Evolutionary conservation across 1,140 invertebrate genomes (phyloP), one percentile per base, ranked within the genome.

Genomic region (Thalassaphorura encarpata): DNA sequence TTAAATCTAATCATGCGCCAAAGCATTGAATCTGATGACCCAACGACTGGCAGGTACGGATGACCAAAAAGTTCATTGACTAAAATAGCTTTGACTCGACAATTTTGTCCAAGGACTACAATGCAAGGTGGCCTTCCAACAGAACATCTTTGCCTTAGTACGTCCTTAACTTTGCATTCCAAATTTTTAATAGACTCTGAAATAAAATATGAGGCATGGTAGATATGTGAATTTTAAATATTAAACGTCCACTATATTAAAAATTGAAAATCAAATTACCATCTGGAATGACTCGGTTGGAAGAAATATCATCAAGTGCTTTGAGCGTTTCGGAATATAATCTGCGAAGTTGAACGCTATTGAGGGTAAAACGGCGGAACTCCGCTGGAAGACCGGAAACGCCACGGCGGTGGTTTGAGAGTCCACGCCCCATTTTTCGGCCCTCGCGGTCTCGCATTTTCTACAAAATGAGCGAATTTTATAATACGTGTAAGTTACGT

Each of bases 1-100:
- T 77, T 77, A 58, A 89, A 78, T 60, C 81, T 77, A 61, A 88
- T 79, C 80, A 82, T 83, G 69, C 84, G 71, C 76, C 83, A 85
- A 41, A 69, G 67, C 39, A 66, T 58, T 8, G 56, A 36, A 19
- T 67, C 54, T 5, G 45, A 28, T 15, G 69, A 72, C 33, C 77
- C 75, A 36, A 68, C 64, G 11, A 75, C 52, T 1, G 85, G 85
- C 19, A 89, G 69, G 47, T 85, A 71, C 33, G 76, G 70, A 56
- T 76, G 70, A 1, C 78, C 80, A 43, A 89, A 74, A 26, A 89
- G 71, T 62, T 79, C 78, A 69, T 89, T 88, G 2, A 87, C 76
- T 36, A 89, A 69, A 13, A 79, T 70, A 3, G 83, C 83, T 67
- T 84, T 83, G 0, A 82, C 80, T 61, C 79, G 77, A 26, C 74